Evolutionary conservation across 2,888 invertebrate species (phyloP).

Genomic region (Ceramica pisi): DNA sequence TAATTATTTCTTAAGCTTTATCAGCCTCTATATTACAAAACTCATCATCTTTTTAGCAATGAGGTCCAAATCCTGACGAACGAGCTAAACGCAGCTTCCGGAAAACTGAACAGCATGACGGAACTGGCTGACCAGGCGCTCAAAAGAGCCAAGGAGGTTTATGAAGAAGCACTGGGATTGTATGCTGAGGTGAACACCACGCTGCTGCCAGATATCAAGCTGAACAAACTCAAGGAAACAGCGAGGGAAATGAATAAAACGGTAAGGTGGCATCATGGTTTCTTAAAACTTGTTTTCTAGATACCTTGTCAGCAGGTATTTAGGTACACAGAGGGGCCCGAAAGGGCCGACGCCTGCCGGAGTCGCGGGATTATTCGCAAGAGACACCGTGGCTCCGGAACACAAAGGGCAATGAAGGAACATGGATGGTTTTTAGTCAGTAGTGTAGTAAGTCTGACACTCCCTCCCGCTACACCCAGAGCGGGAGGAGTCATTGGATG

Average conservation of each 20-base stretch:
- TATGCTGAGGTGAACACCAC: constrained; percentile 95
- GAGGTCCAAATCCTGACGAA: constrained; percentile 92
- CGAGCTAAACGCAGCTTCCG: constrained; percentile 93
- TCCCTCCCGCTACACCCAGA: no score
- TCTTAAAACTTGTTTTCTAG: neutral
- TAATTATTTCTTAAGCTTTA: neutral
- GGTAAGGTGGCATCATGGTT: constrained; percentile 80
- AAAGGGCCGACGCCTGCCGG: no score
- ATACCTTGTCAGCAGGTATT: neutral
- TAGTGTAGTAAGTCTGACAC: no score
- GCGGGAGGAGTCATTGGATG: no score
- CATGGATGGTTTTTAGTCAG: no score
- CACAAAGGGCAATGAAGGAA: no score
- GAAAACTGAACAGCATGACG: constrained; percentile 93
- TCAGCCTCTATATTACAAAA: neutral
- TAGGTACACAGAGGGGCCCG: no score
- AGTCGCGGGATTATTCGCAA: no score
- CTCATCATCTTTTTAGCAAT: constrained; percentile 83
- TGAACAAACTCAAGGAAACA: constrained; percentile 92
- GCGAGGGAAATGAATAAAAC: constrained; percentile 93
- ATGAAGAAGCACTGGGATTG: constrained; percentile 95
- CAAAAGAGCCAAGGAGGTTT: constrained; percentile 94
- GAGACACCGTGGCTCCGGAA: no score
- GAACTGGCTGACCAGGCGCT: constrained; percentile 94
- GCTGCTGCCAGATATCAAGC: constrained; percentile 94